phyloP scores from a whole-genome alignment of 2,113 vertebrate genomes.

The Peromyscus californicus region DNA sequence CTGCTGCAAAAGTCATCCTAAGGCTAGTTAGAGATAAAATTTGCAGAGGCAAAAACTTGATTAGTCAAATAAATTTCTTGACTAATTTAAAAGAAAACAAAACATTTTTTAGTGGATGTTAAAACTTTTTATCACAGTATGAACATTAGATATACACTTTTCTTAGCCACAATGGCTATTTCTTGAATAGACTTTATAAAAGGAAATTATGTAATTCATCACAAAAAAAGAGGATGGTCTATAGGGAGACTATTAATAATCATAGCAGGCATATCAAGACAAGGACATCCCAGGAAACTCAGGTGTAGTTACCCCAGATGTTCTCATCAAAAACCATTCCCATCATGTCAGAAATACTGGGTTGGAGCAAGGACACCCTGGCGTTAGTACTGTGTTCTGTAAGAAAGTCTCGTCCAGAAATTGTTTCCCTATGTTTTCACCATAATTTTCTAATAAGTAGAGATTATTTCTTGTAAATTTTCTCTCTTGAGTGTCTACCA shows the following conservation, averaged over 20 bases:
- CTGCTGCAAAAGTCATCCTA: background rate
- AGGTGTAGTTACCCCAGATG: background rate
- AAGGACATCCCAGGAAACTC: background rate
- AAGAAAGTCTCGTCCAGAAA: background rate
- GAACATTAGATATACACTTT: background rate
- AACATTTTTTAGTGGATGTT: background rate
- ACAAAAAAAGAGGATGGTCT: conserved; percentile 3
- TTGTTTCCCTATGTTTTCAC: background rate
- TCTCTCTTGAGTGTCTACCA: background rate
- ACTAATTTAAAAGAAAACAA: background rate
- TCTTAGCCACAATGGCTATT: conserved; percentile 33
- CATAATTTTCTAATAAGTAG: background rate
- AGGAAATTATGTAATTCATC: conserved; percentile 2
- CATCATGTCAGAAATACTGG: background rate
- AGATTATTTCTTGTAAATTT: background rate
- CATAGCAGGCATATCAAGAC: background rate
- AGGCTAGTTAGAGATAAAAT: conserved; percentile 8
- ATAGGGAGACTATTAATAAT: conserved; percentile 44
- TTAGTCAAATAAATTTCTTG: background rate
- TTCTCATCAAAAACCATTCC: background rate
- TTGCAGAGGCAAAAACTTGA: background rate
- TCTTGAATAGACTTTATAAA: conserved; percentile 43
- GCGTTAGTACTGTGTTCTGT: background rate
- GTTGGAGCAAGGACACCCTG: background rate
- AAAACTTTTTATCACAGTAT: background rate